Percentiles rank a stretch among this genome's conserved stretches.
phyloP scores from a whole-genome alignment of 2,113 vertebrate species.

The Marmota flaviventris region DNA sequence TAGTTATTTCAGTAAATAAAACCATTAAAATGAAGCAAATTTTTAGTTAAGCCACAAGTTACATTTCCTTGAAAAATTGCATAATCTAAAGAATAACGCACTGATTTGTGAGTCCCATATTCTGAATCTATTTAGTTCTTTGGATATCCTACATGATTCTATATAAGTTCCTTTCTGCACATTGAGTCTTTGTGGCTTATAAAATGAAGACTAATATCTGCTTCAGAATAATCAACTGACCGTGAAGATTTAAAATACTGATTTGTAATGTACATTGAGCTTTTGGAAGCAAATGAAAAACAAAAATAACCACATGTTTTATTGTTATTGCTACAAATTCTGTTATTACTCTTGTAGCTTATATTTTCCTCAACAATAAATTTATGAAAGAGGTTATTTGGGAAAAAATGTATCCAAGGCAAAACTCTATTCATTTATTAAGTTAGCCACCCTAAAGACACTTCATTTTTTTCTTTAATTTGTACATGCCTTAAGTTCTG shows the following conservation, averaged over 20 bases:
- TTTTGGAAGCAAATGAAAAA: conserved; percentile 54
- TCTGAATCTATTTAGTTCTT: conserved; percentile 27
- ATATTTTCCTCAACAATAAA: conserved; percentile 11
- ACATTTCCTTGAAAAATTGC: conserved; percentile 33
- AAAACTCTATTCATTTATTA: conserved; percentile 45
- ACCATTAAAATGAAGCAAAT: conserved; percentile 60
- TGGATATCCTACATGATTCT: not conserved
- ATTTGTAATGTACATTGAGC: not conserved
- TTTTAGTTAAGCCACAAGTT: conserved; percentile 67
- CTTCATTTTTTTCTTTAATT: conserved; percentile 35
- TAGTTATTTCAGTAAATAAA: conserved; percentile 68
- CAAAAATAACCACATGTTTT: conserved; percentile 37
- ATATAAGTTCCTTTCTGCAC: not conserved
- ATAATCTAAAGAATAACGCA: conserved; percentile 44
- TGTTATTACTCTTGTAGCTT: not conserved
- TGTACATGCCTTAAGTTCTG: not conserved
- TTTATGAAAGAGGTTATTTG: conserved; percentile 32
- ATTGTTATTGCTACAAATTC: conserved; percentile 29
- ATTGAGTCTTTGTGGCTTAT: conserved; percentile 7
- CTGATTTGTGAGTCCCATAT: conserved; percentile 6
- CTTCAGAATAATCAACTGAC: conserved; percentile 23
- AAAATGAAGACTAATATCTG: conserved; percentile 56
- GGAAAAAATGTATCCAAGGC: not conserved
- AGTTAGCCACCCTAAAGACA: not conserved
- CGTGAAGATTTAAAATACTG: conserved; percentile 50